Evolutionary conservation across 2,888 invertebrate species (phyloP).

Genomic region (Ceramica pisi): DNA sequence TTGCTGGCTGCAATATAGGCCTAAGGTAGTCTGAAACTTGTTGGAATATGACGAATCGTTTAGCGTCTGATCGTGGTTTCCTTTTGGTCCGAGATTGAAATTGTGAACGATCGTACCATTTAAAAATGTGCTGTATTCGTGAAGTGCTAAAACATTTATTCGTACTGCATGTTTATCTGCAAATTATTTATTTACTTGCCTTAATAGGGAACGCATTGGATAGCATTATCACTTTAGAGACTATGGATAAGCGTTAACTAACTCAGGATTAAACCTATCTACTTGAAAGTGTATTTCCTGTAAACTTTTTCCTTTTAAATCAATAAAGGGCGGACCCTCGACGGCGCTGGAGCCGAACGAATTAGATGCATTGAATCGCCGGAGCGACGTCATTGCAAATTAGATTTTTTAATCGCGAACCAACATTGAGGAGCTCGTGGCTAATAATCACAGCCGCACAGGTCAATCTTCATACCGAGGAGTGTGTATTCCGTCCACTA

Average conservation of each 20-base stretch:
- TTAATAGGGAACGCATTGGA: no score
- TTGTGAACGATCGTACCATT: neutral
- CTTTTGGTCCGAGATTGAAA: no score
- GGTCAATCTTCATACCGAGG: no score
- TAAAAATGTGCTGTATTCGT: neutral
- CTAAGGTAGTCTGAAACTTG: neutral
- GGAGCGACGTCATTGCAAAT: slow-evolving; percentile 8
- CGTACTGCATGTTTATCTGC: no score
- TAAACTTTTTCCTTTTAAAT: slow-evolving; percentile 14
- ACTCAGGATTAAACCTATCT: neutral
- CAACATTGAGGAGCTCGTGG: no score
- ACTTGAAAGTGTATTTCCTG: neutral
- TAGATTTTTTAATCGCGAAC: slow-evolving; percentile 4
- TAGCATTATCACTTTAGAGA: no score
- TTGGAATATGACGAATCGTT: neutral
- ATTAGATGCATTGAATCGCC: slow-evolving; percentile 44
- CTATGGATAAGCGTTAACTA: neutral
- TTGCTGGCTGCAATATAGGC: no score
- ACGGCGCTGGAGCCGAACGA: slow-evolving; percentile 20
- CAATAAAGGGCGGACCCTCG: slow-evolving; percentile 20
- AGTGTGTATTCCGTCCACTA: no score
- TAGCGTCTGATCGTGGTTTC: no score
- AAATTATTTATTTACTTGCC: no score
- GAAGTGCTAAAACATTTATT: neutral
- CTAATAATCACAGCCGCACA: no score